Evolutionary conservation across 2,797 vertebrate species (phyloP).

Genomic region (Crypturellus tataupa): DNA sequence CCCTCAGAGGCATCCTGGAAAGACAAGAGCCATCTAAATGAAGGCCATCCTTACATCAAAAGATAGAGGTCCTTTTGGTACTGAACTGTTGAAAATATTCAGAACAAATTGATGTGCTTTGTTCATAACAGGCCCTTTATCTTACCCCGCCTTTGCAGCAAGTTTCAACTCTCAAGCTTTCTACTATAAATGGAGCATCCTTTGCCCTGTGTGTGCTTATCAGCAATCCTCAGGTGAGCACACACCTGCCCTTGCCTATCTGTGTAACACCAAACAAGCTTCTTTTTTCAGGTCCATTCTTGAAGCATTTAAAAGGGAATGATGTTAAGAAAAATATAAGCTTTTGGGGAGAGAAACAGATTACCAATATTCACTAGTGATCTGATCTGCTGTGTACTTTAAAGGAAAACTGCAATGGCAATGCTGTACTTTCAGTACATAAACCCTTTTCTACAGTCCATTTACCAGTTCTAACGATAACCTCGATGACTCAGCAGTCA

Average conservation of each 20-base stretch:
- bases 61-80: not conserved
- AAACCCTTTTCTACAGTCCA: not conserved
- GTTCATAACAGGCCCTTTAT: not conserved
- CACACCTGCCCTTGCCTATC: not conserved
- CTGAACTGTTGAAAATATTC: not conserved
- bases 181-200: not conserved
- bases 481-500: slow-evolving; percentile 52
- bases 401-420: not conserved
- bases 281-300: not conserved
- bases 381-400: not conserved
- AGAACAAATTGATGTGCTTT: not conserved
- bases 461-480: slow-evolving; percentile 20
- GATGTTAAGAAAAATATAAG: not conserved
- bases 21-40: not conserved
- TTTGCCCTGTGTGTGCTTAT: not conserved
- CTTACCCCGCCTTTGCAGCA: not conserved
- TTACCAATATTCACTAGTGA: not conserved
- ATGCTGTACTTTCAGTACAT: not conserved
- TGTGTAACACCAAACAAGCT: accelerated
- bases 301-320: not conserved
- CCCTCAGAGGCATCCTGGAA: not conserved
- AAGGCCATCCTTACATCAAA: not conserved
- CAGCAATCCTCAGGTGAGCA: not conserved
- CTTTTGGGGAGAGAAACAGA: not conserved
- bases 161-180: not conserved